Evolutionary conservation across 92 coral and sea anemone species (phyloP), one percentile per base, ranked within the genome.

Genomic region (Parazoanthus atlanticus): DNA sequence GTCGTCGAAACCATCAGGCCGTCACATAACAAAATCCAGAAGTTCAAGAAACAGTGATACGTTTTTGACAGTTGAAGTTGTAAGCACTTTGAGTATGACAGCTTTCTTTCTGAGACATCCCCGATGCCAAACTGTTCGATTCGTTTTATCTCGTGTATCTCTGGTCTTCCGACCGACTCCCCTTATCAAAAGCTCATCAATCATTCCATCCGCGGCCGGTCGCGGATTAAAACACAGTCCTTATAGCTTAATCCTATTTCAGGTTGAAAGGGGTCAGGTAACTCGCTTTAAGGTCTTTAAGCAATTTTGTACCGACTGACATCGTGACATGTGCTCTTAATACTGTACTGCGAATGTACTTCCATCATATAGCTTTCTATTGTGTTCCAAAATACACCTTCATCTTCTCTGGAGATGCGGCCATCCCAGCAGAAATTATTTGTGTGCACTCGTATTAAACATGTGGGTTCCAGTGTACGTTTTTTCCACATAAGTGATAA

Each of bases 101-200:
- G 19, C 58, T 52, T 52, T 52, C 58, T 11, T 15, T 52, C 58
- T 52, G 58, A 52, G 52, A 46, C 52, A 46, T 46, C 11, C 8
- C 43, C n/a, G 19, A 72, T 11, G 40, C 76, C 9, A 13, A 73
- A 31, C 46, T 73, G 13, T 31, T 16, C 5, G 21, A 3, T 33
- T 16, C 5, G 21, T 19, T 33, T 41, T 75, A n/a, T 17, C 46
- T 33, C 43, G 36, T 19, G 3, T n/a, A 30, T 73, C 23, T 30
- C 49, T 73, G 77, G 7, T 32, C 36, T 33, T 5, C 40, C 43
- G 12, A 11, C 79, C 79, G 29, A 32, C 25, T 41, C 16, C 49
- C 49, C 47, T 75, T 75, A 75, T 75, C 79, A 75, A 75, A 75
- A 75, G 1, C 79, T 21, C 79, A 75, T 75, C 79, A 75, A 75